A percentile compares a stretch with the other conserved stretches of the same genome.
Evolutionary conservation across 1,140 invertebrate genomes (phyloP).

Genomic region (Stenopsyche tienmushanensis): DNA sequence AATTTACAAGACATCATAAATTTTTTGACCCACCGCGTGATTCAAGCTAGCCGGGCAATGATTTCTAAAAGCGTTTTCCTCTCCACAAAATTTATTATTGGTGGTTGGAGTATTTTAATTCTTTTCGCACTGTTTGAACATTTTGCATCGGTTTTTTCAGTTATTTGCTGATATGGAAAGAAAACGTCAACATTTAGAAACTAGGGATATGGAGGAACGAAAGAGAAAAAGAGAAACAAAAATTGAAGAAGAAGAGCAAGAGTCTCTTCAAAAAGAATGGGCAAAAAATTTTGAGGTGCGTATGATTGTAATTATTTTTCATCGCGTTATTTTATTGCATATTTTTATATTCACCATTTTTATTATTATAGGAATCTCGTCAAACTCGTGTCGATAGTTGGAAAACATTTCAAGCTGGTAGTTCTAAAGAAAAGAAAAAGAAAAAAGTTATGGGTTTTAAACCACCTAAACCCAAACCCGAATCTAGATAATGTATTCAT

Average conservation of each 20-base stretch:
- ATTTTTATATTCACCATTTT: constrained; percentile 16
- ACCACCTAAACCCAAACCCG: constrained; percentile 95
- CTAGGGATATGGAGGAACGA: constrained; percentile 88
- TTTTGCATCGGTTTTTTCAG: constrained; percentile 43
- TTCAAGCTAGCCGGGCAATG: no score
- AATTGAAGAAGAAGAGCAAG: constrained; percentile 87
- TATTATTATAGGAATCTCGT: constrained; percentile 76
- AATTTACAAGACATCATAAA: no score
- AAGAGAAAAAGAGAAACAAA: constrained; percentile 94
- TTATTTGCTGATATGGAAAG: constrained; percentile 96
- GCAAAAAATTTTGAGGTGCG: constrained; percentile 94
- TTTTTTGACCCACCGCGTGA: no score
- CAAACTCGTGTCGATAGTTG: constrained; percentile 93
- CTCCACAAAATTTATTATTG: not conserved
- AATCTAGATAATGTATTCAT: constrained; percentile 72
- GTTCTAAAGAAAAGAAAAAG: constrained; percentile 69
- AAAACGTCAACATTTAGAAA: constrained; percentile 80
- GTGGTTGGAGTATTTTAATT: no score
- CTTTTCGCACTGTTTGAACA: not conserved
- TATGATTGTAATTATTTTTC: not conserved
- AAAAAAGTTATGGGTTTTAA: constrained; percentile 78
- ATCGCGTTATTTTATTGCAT: constrained; percentile 6
- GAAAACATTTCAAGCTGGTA: constrained; percentile 87
- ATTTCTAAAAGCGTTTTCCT: not conserved
- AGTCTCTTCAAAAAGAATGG: constrained; percentile 90